Evolutionary conservation across 2,113 vertebrate genomes (phyloP).

Genomic region (Rhinolophus sinicus): DNA sequence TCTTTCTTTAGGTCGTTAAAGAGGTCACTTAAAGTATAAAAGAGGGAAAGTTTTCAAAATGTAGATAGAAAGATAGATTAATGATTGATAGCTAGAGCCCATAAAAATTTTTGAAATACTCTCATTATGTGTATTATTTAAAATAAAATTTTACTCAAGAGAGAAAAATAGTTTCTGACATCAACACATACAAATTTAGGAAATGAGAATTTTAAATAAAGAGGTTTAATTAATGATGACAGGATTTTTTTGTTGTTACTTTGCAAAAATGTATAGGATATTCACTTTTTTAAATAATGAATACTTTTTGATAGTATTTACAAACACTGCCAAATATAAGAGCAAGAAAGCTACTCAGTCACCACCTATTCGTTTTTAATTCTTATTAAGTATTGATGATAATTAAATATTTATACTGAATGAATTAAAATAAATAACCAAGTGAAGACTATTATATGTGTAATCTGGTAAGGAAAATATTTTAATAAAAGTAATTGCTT

Average conservation of each 20-base stretch:
- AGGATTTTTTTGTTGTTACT: background rate
- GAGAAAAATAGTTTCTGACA: background rate
- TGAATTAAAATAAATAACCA: background rate
- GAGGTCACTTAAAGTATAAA: constrained; percentile 18
- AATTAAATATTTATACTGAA: constrained; percentile 12
- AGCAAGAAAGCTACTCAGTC: background rate
- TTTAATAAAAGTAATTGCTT: background rate
- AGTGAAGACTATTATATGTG: background rate
- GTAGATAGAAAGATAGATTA: background rate
- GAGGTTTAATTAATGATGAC: background rate
- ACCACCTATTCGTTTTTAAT: background rate
- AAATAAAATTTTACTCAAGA: background rate
- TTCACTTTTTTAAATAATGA: background rate
- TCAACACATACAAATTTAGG: background rate
- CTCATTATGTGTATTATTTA: background rate
- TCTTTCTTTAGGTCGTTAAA: constrained; percentile 65
- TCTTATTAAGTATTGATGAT: background rate
- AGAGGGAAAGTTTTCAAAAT: background rate
- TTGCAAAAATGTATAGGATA: background rate
- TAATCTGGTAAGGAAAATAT: background rate
- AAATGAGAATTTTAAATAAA: constrained; percentile 20
- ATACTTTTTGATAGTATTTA: background rate
- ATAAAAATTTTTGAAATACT: background rate
- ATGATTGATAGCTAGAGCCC: background rate
- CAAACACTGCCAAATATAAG: background rate